phyloP scores from a whole-genome alignment of 2,888 invertebrate genomes.

The Lepidocyrtoides sp. region DNA sequence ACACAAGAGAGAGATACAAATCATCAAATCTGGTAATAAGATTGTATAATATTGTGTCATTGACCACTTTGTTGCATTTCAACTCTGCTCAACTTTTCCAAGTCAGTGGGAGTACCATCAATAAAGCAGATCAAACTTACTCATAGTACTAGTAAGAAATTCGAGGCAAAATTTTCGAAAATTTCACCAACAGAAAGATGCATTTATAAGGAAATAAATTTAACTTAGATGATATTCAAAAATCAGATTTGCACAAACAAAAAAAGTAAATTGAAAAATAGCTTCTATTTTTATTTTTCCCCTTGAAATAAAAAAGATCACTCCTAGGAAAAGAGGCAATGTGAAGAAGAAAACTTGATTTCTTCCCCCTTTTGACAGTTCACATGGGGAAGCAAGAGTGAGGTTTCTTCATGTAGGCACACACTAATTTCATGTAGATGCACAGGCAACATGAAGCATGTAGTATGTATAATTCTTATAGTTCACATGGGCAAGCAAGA shows the following conservation, averaged over 20 bases:
- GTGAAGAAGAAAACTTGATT: constrained; percentile 32
- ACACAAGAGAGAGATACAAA: too few species aligned
- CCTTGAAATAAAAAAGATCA: too few species aligned
- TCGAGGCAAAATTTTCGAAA: too few species aligned
- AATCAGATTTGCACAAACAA: constrained; percentile 17
- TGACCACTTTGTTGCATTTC: not conserved
- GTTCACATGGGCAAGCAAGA: constrained; percentile 34
- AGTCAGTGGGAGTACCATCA: too few species aligned
- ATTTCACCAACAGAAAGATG: not conserved
- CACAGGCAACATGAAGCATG: constrained; percentile 51
- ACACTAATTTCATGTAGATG: constrained; percentile 59
- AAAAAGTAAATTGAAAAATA: constrained; percentile 21
- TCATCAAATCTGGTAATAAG: too few species aligned
- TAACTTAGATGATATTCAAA: too few species aligned
- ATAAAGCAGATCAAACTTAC: too few species aligned
- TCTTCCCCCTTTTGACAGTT: constrained; percentile 64
- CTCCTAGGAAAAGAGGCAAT: not conserved
- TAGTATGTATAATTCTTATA: too few species aligned
- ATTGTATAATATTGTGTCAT: not conserved
- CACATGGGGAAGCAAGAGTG: constrained; percentile 43
- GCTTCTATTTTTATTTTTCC: constrained; percentile 27
- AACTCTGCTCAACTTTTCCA: not conserved
- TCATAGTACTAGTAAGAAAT: too few species aligned
- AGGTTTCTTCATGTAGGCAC: constrained; percentile 65
- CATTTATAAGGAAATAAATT: constrained; percentile 56